Base-by-base conservation (phyloP, 2,113 vertebrate genomes). In the Phaethon lepturus region DNA sequence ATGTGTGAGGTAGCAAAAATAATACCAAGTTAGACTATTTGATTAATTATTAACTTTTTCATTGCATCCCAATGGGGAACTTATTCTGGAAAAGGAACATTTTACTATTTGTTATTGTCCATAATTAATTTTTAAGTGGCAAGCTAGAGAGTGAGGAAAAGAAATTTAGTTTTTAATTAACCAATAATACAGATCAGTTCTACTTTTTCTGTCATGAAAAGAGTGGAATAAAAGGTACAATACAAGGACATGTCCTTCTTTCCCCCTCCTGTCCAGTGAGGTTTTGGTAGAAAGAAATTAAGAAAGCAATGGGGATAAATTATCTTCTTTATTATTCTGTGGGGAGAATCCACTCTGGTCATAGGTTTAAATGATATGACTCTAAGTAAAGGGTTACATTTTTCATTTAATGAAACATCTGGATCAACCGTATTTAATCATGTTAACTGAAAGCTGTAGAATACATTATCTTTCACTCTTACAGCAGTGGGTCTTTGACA, bases 21-120 rank as follows among this genome's bases (percentile, higher is more conserved):
- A 94, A 78, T 50, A 94, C 29, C 38, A 66, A 92, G 8, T 80
- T 84, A 95, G 67, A 58, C 18, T 85, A 79, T 73, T 95, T 97
- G 91, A 97, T 97, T 94, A 95, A 97, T 96, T 97, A 97, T 97
- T 95, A 95, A 82, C 13, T 83, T 90, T 97, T 96, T 50, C 44
- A 83, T 25, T 53, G 7, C 80, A 63, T 94, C 77, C 76, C 94
- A 89, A 17, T 91, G 64, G 91, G 88, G 59, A 96, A 67, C 9
- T 50, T 95, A 81, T 68, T 96, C 88, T 42, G 29, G 60, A 96
- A 97, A 93, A 67, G 24, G 17, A 96, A 89, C 38, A 88, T 10
- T 96, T 96, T 93, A 64, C 16, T 85, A 77, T 29, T 89, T 76
- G 62, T 96, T 96, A 24, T 59, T 80, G 56, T 80, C 31, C 84